phyloP scores from a whole-genome alignment of 2,797 vertebrate species.

The Crenuchus spilurus region DNA sequence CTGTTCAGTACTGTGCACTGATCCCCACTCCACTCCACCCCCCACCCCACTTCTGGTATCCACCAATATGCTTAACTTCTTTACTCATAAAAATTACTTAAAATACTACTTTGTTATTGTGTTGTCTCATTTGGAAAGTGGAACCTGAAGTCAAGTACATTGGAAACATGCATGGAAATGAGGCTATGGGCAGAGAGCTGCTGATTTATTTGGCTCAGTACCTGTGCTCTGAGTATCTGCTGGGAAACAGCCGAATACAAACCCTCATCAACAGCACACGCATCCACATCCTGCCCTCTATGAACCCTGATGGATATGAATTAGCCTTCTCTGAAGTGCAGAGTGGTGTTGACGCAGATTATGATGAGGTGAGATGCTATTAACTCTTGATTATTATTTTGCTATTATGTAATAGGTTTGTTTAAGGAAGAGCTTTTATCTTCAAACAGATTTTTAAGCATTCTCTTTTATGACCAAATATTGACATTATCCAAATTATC shows the following conservation, averaged over 20 bases:
- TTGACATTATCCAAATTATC: too few relatives aligned
- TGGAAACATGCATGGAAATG: slow-evolving; percentile 94
- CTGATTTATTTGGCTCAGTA: slow-evolving; percentile 92
- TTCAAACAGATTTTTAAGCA: too few relatives aligned
- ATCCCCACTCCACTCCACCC: too few relatives aligned
- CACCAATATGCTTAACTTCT: background rate
- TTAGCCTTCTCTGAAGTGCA: slow-evolving; percentile 82
- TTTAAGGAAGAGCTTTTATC: background rate
- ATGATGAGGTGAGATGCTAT: slow-evolving; percentile 64
- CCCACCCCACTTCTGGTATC: too few relatives aligned
- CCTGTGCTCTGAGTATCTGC: slow-evolving; percentile 91
- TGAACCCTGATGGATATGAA: slow-evolving; percentile 96
- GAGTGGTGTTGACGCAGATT: slow-evolving; percentile 52
- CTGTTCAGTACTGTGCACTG: too few relatives aligned
- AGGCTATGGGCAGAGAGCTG: slow-evolving; percentile 91
- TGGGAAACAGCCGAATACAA: slow-evolving; percentile 88
- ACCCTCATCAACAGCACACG: slow-evolving; percentile 90
- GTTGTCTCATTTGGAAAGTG: slow-evolving; percentile 69
- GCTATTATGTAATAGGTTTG: background rate
- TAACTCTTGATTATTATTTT: background rate
- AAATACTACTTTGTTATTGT: slow-evolving; percentile 24
- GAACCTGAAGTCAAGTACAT: slow-evolving; percentile 94
- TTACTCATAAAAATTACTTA: background rate
- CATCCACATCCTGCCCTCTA: slow-evolving; percentile 93
- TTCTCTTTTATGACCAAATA: too few relatives aligned